Percentiles rank a stretch among this genome's conserved stretches.
Evolutionary conservation across 2,113 vertebrate genomes (phyloP).

Genomic region (Chascanopsetta lugubris): DNA sequence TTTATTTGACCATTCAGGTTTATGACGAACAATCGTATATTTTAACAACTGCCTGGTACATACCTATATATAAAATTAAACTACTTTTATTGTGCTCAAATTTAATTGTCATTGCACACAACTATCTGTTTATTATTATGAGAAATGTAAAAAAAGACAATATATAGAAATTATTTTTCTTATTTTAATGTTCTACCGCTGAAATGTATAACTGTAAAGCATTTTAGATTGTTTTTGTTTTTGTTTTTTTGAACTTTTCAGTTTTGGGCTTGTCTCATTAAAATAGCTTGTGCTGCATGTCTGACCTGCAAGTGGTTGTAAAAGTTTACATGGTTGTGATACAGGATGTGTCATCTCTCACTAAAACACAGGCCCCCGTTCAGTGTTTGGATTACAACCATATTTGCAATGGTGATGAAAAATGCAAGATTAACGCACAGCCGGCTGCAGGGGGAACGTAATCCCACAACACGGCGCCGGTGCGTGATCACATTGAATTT

Average conservation of each 20-base stretch:
- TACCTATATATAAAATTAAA: slow-evolving; percentile 37
- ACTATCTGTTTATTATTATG: slow-evolving; percentile 60
- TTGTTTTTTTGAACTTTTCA: slow-evolving; percentile 50
- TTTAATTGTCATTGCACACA: slow-evolving; percentile 43
- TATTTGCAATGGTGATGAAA: slow-evolving; percentile 31
- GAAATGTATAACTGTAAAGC: slow-evolving; percentile 61
- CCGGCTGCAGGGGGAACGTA: slow-evolving; percentile 38
- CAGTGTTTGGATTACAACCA: slow-evolving; percentile 24
- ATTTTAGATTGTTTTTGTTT: slow-evolving; percentile 8
- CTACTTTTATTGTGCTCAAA: slow-evolving; percentile 55
- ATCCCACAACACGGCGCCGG: slow-evolving; percentile 4
- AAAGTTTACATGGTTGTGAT: slow-evolving; percentile 53
- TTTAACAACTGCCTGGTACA: slow-evolving; percentile 26
- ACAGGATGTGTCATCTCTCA: slow-evolving; percentile 48
- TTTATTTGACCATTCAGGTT: slow-evolving; percentile 66
- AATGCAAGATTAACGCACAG: slow-evolving; percentile 40
- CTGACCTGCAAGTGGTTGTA: slow-evolving; percentile 68
- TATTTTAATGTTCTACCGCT: slow-evolving; percentile 74
- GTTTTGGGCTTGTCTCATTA: slow-evolving; percentile 69
- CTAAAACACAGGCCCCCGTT: slow-evolving; percentile 39
- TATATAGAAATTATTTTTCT: slow-evolving; percentile 74
- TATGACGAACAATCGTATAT: slow-evolving; percentile 41
- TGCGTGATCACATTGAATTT: slow-evolving; percentile 39
- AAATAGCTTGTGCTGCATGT: slow-evolving; percentile 77
- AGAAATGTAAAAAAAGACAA: slow-evolving; percentile 58